A percentile compares a stretch with the other conserved stretches of the same genome.
These are phyloP conservation scores for Schizothorax lantsangensis DNA, from an alignment of 2,797 vertebrate species.

Conservation along the genomic window DNA sequence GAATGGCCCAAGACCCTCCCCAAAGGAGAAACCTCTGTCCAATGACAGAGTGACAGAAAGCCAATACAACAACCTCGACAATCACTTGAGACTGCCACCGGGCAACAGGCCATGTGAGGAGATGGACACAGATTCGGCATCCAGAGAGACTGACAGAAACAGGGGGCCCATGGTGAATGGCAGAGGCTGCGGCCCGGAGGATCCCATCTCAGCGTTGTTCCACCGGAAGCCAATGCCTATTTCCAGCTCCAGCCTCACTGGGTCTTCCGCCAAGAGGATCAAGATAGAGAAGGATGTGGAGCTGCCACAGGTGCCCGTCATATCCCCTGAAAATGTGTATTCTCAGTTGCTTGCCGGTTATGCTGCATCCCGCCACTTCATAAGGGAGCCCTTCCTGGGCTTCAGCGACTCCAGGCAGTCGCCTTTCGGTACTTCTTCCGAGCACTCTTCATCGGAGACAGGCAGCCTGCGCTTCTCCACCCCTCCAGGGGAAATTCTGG, in stretches of 20 bases:
- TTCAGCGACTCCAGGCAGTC: slow-evolving; percentile 91
- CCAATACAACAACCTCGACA: slow-evolving; percentile 81
- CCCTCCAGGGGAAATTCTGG: slow-evolving; percentile 93
- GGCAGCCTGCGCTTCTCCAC: slow-evolving; percentile 98
- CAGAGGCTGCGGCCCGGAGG: slow-evolving; percentile 88
- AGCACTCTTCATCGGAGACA: slow-evolving; percentile 86
- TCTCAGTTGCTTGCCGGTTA: slow-evolving; percentile 95
- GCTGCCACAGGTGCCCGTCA: slow-evolving; percentile 91
- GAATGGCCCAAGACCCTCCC: slow-evolving; percentile 82
- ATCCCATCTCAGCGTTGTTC: slow-evolving; percentile 90
- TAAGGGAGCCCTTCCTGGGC: slow-evolving; percentile 97
- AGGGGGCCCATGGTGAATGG: slow-evolving; percentile 86
- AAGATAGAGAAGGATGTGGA: slow-evolving; percentile 98
- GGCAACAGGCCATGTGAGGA: slow-evolving; percentile 45
- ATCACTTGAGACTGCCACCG: slow-evolving; percentile 76
- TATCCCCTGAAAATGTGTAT: slow-evolving; percentile 98
- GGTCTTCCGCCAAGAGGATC: slow-evolving; percentile 92
- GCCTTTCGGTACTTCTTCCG: slow-evolving; percentile 81
- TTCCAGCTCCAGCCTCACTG: slow-evolving; percentile 88
- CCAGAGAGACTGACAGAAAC: slow-evolving; percentile 71
- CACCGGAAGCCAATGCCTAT: slow-evolving; percentile 93
- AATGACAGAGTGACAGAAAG: slow-evolving; percentile 77
- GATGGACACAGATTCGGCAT: slow-evolving; percentile 65
- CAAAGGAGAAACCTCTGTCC: slow-evolving; percentile 79
- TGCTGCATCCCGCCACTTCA: slow-evolving; percentile 97